Base-by-base conservation (phyloP, 92 coral and sea anemone genomes). In the Pocillopora meandrina region DNA sequence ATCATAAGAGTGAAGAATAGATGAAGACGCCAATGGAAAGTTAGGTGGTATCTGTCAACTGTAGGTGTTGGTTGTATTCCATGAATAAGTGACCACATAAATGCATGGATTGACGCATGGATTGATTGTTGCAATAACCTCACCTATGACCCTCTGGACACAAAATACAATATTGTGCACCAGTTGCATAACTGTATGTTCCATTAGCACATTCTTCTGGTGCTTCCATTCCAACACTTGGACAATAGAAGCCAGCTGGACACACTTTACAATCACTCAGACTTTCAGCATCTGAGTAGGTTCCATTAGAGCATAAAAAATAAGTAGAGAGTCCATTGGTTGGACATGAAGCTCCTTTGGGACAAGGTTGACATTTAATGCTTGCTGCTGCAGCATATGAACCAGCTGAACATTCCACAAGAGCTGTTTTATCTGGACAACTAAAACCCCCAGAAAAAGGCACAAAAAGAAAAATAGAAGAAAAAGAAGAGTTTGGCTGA, bases 101-200 rank as follows among this genome's bases (percentile, higher is more conserved):
- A 42, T 7, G 52, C 52, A 42, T 42, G 52, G 52, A 42, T 42
- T 1, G 4, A 42, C 8, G 52, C 52, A 42, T 42, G 52, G 52
- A 42, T 42, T 42, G 52, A 42, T 42, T 42, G 8, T 12, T 59
- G 5, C 8, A 42, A 42, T 42, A 42, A 42, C 52, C 83, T 84
- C 84, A 92, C 98, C 95, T 94, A 75, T 94, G 85, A 47, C 98
- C 97, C 26, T 92, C 76, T 10, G 98, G 93, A 75, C 98, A 96
- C 65, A 86, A 78, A 62, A 70, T 82, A 75, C 98, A 96, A n/a
- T 92, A 83, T 61, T 91, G 61, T 64, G 88, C 82, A 59, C 94
- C 92, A 72, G 62, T 77, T 3, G 59, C 49, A 62, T 82, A 82
- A 63, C 92, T 89, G 64, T 89, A 92, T 63, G 88, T 83, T 77